These are phyloP conservation scores for Pelobates cultripes DNA, from an alignment of 2,797 vertebrate species.

Conservation along the genomic window DNA sequence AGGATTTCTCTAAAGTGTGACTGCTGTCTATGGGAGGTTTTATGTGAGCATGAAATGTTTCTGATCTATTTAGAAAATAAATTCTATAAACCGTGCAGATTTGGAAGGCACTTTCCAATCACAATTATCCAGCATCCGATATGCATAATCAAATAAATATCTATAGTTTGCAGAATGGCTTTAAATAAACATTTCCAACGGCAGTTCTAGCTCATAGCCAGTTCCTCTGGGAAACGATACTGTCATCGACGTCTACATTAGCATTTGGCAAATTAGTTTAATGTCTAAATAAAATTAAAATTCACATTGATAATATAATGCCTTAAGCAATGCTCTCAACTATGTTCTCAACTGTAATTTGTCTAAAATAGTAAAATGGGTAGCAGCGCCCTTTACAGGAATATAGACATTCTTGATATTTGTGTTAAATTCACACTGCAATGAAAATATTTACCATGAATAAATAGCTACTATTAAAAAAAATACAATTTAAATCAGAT, in stretches of 20 bases:
- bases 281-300: conserved; percentile 63
- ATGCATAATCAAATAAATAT: too few relatives aligned
- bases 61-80: neutral
- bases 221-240: too few relatives aligned
- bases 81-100: conserved; percentile 53
- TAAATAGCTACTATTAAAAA: too few relatives aligned
- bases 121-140: conserved; percentile 18
- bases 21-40: conserved; percentile 54
- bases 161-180: neutral
- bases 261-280: conserved; percentile 60
- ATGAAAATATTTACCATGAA: neutral
- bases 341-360: conserved; percentile 59
- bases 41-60: conserved; percentile 36
- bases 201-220: too few relatives aligned
- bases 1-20: conserved; percentile 31
- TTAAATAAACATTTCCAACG: conserved; percentile 47
- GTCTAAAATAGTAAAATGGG: conserved; percentile 55
- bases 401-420: neutral
- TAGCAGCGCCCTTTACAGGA: conserved; percentile 57
- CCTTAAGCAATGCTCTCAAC: conserved; percentile 59
- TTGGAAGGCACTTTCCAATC: conserved; percentile 44
- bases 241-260: too few relatives aligned
- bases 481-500: too few relatives aligned
- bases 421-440: conserved; percentile 1
- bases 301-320: conserved; percentile 50